phyloP scores from a whole-genome alignment of 2,888 invertebrate species.

The Acanthococcus lagerstroemiae region DNA sequence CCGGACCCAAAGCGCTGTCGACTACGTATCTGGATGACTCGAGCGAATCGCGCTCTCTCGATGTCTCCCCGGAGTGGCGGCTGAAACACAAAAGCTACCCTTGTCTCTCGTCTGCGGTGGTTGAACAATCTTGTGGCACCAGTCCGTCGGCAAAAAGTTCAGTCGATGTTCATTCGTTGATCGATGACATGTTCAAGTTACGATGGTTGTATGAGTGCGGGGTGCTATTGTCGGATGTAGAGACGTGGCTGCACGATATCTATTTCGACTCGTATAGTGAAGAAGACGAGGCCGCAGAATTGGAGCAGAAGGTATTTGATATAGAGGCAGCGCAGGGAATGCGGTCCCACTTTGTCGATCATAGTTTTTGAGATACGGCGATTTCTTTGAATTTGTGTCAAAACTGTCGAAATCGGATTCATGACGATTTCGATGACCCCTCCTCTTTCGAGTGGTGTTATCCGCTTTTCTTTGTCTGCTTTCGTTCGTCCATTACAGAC shows the following conservation, averaged over 20 bases:
- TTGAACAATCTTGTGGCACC: no score
- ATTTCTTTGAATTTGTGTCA: no score
- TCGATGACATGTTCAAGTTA: not conserved
- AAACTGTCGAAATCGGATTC: no score
- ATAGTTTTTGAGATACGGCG: no score
- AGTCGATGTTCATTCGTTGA: not conserved
- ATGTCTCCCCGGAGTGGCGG: no score
- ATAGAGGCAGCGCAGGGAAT: not conserved
- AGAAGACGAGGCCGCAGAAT: slow-evolving; percentile 15
- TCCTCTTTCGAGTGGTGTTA: no score
- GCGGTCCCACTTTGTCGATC: no score
- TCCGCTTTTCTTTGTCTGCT: no score
- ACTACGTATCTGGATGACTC: not conserved
- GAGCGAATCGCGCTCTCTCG: not conserved
- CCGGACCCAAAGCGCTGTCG: not conserved
- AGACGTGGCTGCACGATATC: slow-evolving; percentile 40
- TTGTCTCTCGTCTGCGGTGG: no score
- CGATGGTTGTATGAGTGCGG: not conserved
- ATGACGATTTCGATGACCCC: no score
- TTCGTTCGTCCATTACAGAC: no score
- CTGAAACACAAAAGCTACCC: no score
- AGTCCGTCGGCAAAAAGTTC: not conserved
- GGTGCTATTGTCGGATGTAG: slow-evolving; percentile 39
- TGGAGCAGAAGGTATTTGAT: slow-evolving; percentile 8
- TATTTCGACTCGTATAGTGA: slow-evolving; percentile 38